Evolutionary conservation across 2,113 vertebrate species (phyloP).

Genomic region (Cyanocitta stelleri): DNA sequence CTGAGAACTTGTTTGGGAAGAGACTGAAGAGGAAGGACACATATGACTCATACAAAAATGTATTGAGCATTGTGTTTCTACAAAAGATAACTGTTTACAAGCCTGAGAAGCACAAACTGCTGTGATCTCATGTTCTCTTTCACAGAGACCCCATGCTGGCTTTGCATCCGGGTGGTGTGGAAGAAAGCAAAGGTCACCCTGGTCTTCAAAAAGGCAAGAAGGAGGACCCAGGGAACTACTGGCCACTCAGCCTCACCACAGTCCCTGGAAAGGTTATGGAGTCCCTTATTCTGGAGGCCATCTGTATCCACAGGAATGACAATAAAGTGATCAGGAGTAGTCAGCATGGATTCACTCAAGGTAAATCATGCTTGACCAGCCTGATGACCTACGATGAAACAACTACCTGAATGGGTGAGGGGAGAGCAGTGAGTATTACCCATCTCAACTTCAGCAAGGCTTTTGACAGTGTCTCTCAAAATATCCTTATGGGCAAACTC

Average conservation of each 20-base stretch:
- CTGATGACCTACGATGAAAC: background rate
- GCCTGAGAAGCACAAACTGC: background rate
- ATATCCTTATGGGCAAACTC: background rate
- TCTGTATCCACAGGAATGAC: background rate
- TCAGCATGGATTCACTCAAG: background rate
- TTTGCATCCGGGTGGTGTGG: background rate
- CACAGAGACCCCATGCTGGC: background rate
- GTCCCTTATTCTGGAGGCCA: background rate
- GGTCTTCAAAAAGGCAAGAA: background rate
- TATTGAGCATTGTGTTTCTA: background rate
- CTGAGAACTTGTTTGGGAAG: background rate
- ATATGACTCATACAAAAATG: background rate
- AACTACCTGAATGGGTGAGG: background rate
- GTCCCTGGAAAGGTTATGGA: background rate
- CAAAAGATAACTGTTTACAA: background rate
- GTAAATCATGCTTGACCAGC: background rate
- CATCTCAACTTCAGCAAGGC: background rate
- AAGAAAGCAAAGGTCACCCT: background rate
- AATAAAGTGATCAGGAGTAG: background rate
- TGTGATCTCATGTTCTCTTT: background rate
- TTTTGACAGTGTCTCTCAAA: background rate
- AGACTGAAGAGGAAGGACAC: background rate
- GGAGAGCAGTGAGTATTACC: background rate
- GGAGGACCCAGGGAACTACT: background rate
- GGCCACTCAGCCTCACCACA: background rate